Evolutionary conservation across 2,797 vertebrate species (phyloP).

Genomic region (Pogonophryne albipinna): DNA sequence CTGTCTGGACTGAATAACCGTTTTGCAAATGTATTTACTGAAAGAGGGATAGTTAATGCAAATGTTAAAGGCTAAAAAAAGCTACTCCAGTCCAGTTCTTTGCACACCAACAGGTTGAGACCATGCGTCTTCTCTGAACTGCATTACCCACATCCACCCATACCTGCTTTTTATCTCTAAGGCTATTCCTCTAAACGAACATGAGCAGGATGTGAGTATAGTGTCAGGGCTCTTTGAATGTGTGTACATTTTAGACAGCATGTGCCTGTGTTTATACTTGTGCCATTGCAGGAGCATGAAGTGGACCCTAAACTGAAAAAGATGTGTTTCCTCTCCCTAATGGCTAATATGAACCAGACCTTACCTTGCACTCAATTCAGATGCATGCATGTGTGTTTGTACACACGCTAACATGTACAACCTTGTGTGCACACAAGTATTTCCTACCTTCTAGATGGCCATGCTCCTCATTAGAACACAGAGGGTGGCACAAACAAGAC

Average conservation of each 20-base stretch:
- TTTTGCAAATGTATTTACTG: slow-evolving; percentile 14
- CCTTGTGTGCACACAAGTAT: slow-evolving; percentile 22
- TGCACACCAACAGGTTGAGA: slow-evolving; percentile 62
- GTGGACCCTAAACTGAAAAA: slow-evolving; percentile 81
- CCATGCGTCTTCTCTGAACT: slow-evolving; percentile 41
- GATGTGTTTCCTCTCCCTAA: slow-evolving; percentile 79
- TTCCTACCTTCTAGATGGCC: slow-evolving; percentile 61
- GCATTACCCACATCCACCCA: slow-evolving; percentile 41
- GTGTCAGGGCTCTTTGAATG: slow-evolving; percentile 66
- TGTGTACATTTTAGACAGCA: slow-evolving; percentile 64
- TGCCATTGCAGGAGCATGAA: slow-evolving; percentile 75
- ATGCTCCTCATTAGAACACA: slow-evolving; percentile 65
- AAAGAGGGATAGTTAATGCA: slow-evolving; percentile 62
- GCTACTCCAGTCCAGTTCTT: slow-evolving; percentile 33
- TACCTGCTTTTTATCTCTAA: slow-evolving; percentile 72
- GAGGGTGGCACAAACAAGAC: slow-evolving; percentile 63
- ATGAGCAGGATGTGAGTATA: slow-evolving; percentile 73
- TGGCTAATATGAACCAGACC: slow-evolving; percentile 82
- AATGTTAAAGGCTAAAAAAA: slow-evolving; percentile 62
- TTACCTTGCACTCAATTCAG: slow-evolving; percentile 65
- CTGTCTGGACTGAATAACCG: slow-evolving; percentile 53
- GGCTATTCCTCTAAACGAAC: slow-evolving; percentile 63
- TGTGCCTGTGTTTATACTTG: slow-evolving; percentile 77
- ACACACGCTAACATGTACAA: slow-evolving; percentile 32
- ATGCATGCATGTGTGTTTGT: slow-evolving; percentile 32